A percentile compares a stretch with the other conserved stretches of the same genome.
Conservation (phyloP, 2,797 vertebrate genomes). For the Clarias fuscus region DNA sequence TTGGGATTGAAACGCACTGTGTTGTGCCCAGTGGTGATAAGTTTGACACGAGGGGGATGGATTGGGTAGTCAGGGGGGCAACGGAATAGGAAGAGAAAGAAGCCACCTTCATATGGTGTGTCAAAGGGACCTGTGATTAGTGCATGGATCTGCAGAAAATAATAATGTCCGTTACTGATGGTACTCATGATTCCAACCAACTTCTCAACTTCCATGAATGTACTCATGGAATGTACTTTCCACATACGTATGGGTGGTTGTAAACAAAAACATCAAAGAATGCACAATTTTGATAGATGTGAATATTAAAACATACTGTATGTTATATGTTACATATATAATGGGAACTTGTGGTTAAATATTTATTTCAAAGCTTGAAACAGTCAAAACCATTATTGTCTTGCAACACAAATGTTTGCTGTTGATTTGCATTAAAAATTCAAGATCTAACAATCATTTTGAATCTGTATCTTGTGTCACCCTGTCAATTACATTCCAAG, state of each 20-base stretch:
- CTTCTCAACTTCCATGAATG: neutral
- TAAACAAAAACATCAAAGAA: neutral
- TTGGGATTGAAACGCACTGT: slow-evolving; percentile 99
- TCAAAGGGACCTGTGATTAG: slow-evolving; percentile 98
- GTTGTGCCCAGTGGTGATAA: slow-evolving; percentile 98
- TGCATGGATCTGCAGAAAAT: slow-evolving; percentile 86
- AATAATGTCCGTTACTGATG: neutral
- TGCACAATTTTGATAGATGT: neutral
- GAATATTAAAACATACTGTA: neutral
- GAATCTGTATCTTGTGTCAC: neutral
- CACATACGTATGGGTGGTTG: neutral
- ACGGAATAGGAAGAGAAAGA: slow-evolving; percentile 99
- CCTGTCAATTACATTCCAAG: neutral
- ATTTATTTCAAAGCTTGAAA: neutral
- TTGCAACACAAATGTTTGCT: neutral
- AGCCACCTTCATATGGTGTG: slow-evolving; percentile 97
- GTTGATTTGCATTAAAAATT: neutral
- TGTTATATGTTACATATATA: neutral
- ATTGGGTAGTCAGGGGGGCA: slow-evolving; percentile 99
- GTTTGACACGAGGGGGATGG: slow-evolving; percentile 95
- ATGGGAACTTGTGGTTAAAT: slow-evolving; percentile 5
- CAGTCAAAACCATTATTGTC: neutral
- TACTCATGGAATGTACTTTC: slow-evolving; percentile 1
- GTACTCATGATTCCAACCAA: neutral
- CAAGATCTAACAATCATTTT: neutral